phyloP scores from a whole-genome alignment of 2,888 invertebrate species.

The Diaperis boleti region DNA sequence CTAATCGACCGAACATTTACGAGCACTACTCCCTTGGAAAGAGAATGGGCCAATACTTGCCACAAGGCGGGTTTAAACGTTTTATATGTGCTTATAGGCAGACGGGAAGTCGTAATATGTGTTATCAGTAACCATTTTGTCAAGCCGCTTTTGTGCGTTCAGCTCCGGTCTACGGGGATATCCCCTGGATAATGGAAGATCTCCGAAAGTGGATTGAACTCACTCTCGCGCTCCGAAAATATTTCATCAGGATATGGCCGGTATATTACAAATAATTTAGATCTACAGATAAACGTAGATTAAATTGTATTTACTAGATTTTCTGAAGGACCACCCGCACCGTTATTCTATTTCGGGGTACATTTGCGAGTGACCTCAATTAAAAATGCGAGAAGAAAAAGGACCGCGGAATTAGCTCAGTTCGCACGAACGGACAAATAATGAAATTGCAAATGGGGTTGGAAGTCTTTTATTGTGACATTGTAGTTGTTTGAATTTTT shows the following conservation, averaged over 20 bases:
- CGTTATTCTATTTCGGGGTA: not conserved
- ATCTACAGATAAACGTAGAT: conserved; percentile 52
- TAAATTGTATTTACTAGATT: conserved; percentile 47
- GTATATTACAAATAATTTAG: conserved; percentile 55
- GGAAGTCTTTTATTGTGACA: too few relatives aligned
- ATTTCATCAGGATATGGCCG: conserved; percentile 52
- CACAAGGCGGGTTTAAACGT: conserved; percentile 46
- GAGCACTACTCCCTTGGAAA: not conserved
- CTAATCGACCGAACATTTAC: not conserved
- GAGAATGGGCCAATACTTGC: conserved; percentile 1
- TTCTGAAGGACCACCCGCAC: conserved; percentile 6
- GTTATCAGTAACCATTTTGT: conserved; percentile 61
- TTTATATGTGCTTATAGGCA: conserved; percentile 50
- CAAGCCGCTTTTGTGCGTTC: conserved; percentile 56
- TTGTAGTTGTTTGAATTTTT: too few relatives aligned
- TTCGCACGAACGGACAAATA: not conserved
- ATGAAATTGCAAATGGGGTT: not conserved
- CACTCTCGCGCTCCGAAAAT: conserved; percentile 48
- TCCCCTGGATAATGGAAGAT: conserved; percentile 57
- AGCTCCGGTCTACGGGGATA: conserved; percentile 55
- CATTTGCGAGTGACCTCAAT: not conserved
- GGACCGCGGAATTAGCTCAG: not conserved
- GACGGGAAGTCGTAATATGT: conserved; percentile 52
- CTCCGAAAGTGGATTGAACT: conserved; percentile 56
- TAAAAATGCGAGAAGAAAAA: conserved; percentile 6